Evolutionary conservation across 2,113 vertebrate genomes (phyloP).

Genomic region (Daubentonia madagascariensis): DNA sequence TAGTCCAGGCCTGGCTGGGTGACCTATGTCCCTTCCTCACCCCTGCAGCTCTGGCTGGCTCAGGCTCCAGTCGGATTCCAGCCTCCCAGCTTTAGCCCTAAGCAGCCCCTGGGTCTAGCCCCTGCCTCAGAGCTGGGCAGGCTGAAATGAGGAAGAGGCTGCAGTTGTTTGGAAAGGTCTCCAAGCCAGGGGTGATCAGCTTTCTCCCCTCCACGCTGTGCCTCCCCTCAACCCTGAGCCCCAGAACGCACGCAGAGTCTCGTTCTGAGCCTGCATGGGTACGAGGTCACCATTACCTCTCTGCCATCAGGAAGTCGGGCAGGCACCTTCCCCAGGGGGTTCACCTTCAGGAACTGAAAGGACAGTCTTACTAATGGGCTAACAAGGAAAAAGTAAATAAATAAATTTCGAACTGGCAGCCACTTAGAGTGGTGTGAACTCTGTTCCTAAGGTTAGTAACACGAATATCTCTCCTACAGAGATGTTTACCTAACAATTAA

Average conservation of each 20-base stretch:
- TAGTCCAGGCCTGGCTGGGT: not conserved
- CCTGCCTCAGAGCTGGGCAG: not conserved
- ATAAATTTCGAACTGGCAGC: too few relatives aligned
- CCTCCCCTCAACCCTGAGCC: not conserved
- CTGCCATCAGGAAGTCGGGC: slow-evolving; percentile 87
- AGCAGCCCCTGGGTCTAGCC: not conserved
- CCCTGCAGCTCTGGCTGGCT: too few relatives aligned
- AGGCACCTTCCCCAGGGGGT: slow-evolving; percentile 84
- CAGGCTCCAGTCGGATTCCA: not conserved
- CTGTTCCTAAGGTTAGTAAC: too few relatives aligned
- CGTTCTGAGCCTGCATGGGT: too few relatives aligned
- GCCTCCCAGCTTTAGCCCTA: not conserved
- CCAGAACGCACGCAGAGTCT: not conserved
- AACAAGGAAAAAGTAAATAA: too few relatives aligned
- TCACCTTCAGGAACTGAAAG: slow-evolving; percentile 76
- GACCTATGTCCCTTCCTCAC: rapidly evolving
- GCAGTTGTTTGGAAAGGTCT: not conserved
- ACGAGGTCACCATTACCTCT: slow-evolving; percentile 83
- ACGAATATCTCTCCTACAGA: too few relatives aligned
- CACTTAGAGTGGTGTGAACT: too few relatives aligned
- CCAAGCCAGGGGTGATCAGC: too few relatives aligned
- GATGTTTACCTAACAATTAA: too few relatives aligned
- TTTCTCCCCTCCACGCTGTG: not conserved
- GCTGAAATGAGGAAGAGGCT: not conserved
- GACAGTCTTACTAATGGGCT: too few relatives aligned